phyloP scores from a whole-genome alignment of 2,797 vertebrate species.

The Odontamblyopus rebecca region DNA sequence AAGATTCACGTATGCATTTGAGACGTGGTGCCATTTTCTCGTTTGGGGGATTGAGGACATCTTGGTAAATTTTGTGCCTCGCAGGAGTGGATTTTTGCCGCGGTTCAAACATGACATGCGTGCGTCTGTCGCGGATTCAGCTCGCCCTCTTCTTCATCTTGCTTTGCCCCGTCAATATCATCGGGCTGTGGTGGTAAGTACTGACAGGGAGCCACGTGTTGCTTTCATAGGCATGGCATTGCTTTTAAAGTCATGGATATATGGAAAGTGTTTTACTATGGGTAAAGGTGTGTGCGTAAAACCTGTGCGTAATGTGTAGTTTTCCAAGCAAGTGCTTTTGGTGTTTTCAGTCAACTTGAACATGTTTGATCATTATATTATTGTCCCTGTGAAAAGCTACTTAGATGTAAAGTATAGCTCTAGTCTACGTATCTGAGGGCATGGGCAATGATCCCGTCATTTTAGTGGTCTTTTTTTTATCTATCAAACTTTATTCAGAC shows the following conservation, averaged over 20 bases:
- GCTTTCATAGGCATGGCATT: neutral
- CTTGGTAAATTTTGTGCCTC: constrained; percentile 33
- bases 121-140: constrained; percentile 84
- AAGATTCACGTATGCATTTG: constrained; percentile 55
- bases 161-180: constrained; percentile 91
- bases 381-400: neutral
- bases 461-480: no score
- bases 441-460: no score
- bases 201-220: constrained; percentile 48
- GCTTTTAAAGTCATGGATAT: neutral
- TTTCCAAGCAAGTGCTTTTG: neutral
- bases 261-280: neutral
- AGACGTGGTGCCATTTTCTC: constrained; percentile 23
- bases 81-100: constrained; percentile 52
- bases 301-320: constrained; percentile 1
- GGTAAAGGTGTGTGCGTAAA: constrained; percentile 17
- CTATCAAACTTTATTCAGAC: no score
- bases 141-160: constrained; percentile 90
- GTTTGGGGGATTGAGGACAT: constrained; percentile 41
- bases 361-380: neutral
- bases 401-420: no score
- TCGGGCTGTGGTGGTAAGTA: constrained; percentile 94
- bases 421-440: neutral
- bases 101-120: constrained; percentile 68
- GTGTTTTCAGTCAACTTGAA: neutral